Conservation (phyloP, 2,888 invertebrate genomes). For the Drosophila macrospina region DNA sequence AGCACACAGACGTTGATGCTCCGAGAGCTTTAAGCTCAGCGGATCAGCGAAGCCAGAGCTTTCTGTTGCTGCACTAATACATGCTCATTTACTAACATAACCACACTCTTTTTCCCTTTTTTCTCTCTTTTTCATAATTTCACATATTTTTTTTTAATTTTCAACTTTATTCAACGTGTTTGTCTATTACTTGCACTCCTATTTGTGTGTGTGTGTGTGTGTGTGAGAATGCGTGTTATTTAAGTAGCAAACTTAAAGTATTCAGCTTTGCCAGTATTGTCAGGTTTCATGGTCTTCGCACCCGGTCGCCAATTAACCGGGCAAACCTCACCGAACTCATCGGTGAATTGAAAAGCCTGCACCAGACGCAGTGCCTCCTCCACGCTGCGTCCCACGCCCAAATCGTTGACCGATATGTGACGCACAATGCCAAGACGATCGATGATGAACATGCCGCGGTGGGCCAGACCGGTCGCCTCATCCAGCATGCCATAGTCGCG, state of each 20-base stretch:
- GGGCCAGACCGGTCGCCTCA: conserved; percentile 95
- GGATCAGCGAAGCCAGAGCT: too few relatives aligned
- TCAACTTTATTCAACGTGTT: conserved; percentile 3
- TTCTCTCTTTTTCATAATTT: not conserved
- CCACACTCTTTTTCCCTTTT: too few relatives aligned
- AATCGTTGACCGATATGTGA: conserved; percentile 97
- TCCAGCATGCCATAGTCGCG: conserved; percentile 95
- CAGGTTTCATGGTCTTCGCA: conserved; percentile 36
- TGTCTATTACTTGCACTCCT: conserved; percentile 2
- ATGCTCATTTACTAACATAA: too few relatives aligned
- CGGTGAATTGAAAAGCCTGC: conserved; percentile 98
- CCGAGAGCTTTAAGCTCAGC: too few relatives aligned
- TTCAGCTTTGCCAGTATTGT: conserved; percentile 38
- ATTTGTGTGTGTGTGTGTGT: conserved; percentile 7
- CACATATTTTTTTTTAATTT: not conserved
- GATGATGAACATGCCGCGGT: conserved; percentile 97
- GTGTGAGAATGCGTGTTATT: not conserved
- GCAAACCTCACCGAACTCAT: conserved; percentile 96
- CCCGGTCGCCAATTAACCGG: conserved; percentile 87
- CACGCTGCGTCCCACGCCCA: conserved; percentile 95
- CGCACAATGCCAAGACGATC: conserved; percentile 93
- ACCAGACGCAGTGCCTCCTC: conserved; percentile 97
- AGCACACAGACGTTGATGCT: too few relatives aligned
- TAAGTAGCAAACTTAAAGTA: conserved; percentile 58
- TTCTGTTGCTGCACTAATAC: too few relatives aligned